Base-by-base conservation (phyloP, 2,113 vertebrate species). In the Heterochromis multidens region DNA sequence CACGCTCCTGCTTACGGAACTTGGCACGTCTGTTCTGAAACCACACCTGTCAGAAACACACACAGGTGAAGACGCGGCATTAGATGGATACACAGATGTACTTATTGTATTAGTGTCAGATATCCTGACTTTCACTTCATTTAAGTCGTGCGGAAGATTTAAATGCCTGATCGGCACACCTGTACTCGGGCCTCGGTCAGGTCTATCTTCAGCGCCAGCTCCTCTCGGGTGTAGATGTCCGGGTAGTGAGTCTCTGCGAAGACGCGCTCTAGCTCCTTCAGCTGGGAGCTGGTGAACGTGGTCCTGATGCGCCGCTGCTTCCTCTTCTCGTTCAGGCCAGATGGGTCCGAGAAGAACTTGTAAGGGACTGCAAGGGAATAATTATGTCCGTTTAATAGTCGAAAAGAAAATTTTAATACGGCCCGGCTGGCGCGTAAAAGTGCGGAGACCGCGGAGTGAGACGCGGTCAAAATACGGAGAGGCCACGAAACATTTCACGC, bases 11-110 rank as follows among this genome's bases (percentile, higher is more conserved):
- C 88, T 99, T 98, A 17, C 98, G 98, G 78, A 99, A 99, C 87
- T 99, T 99, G 87, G 98, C 98, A 3, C 98, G 96, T 56, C 98
- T 96, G 95, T 99, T 99, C 96, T 99, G 98, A 95, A 99, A 99
- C 98, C 98, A 99, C 25, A 99, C 98, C 98, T 99, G 95, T 23
- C n/a, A 52, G 46, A 87, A 23, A 61, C 40, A 85, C 5, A 88
- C 40, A 86, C 37, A 72, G 43, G 67, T 29, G 43, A 49, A 72
- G 11, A 74, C 10, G 29, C 3, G 35, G 8, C 27, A 21, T 17
- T 25, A 13, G 56, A 61, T 7, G 2, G 59, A 82, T 29, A n/a
- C 2, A 63, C 6, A 35, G 19, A 57, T 43, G 40, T 10, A 60
- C 31, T 31, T 54, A 11, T 74, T 52, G 11, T 31, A 12, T 6